phyloP scores from a whole-genome alignment of 2,888 invertebrate genomes.

The Archips crataeganus region DNA sequence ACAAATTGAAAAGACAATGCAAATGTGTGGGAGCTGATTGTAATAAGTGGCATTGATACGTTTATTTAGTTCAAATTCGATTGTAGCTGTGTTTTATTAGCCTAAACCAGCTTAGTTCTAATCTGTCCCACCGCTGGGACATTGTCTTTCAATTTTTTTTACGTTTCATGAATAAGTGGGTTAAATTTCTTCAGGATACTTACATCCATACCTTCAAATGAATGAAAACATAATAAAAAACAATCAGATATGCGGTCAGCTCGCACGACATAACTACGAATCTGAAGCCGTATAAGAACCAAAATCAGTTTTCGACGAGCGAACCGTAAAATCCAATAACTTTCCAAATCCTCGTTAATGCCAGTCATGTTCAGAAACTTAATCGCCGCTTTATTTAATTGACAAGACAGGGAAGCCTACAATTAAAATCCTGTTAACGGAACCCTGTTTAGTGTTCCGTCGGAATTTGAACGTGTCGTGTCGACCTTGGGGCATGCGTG shows the following conservation, averaged over 20 bases:
- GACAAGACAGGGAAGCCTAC: constrained; percentile 39
- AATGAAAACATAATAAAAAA: not conserved
- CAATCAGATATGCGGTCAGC: not conserved
- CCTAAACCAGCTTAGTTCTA: too few relatives aligned
- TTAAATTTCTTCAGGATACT: too few relatives aligned
- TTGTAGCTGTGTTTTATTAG: too few relatives aligned
- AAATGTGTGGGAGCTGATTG: not conserved
- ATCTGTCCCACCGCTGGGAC: too few relatives aligned
- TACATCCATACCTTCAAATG: not conserved
- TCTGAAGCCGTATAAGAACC: constrained; percentile 54
- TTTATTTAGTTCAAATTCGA: too few relatives aligned
- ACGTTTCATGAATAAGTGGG: not conserved
- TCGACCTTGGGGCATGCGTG: not conserved
- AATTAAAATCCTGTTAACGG: constrained; percentile 35
- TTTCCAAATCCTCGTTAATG: constrained; percentile 35
- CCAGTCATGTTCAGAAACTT: constrained; percentile 43
- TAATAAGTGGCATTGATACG: too few relatives aligned
- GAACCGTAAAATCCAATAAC: constrained; percentile 51
- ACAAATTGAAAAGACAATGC: not conserved
- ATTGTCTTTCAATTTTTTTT: too few relatives aligned
- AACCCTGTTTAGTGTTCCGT: constrained; percentile 18
- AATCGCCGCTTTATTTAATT: constrained; percentile 39
- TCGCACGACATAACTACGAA: constrained; percentile 13
- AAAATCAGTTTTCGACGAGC: constrained; percentile 56
- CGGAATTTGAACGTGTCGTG: constrained; percentile 7